Evolutionary conservation across 2,113 vertebrate genomes (phyloP).

Genomic region (Toxostoma redivivum): DNA sequence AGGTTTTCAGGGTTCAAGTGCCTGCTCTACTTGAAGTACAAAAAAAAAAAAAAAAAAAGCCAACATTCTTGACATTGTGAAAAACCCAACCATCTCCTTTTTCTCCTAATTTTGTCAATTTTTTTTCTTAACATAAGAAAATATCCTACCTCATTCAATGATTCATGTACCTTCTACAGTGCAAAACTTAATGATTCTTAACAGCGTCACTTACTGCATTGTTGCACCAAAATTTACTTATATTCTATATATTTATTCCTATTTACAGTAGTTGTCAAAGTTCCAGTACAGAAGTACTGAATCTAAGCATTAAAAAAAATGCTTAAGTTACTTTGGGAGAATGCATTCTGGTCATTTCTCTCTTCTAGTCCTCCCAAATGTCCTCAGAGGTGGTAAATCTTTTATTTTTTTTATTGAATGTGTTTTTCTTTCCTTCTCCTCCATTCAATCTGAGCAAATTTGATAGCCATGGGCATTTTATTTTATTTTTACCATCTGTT

Average conservation of each 20-base stretch:
- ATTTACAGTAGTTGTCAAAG: conserved; percentile 28
- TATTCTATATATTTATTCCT: conserved; percentile 39
- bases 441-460: conserved; percentile 16
- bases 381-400: neutral
- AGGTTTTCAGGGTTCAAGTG: conserved; percentile 34
- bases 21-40: neutral
- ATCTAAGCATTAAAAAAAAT: neutral
- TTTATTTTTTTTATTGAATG: neutral
- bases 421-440: neutral
- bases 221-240: neutral
- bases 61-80: neutral
- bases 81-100: neutral
- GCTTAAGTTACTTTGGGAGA: neutral
- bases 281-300: neutral
- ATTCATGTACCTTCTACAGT: neutral
- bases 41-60: neutral
- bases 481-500: conserved; percentile 52
- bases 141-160: neutral
- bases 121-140: conserved; percentile 37
- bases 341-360: neutral
- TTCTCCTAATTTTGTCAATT: neutral
- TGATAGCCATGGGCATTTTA: conserved; percentile 17
- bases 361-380: neutral
- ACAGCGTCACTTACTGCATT: neutral
- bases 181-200: conserved; percentile 4